Base-by-base conservation (phyloP, 30 jellyfish, hydroid and myxozoan species). In the Nemopilema nomurai region DNA sequence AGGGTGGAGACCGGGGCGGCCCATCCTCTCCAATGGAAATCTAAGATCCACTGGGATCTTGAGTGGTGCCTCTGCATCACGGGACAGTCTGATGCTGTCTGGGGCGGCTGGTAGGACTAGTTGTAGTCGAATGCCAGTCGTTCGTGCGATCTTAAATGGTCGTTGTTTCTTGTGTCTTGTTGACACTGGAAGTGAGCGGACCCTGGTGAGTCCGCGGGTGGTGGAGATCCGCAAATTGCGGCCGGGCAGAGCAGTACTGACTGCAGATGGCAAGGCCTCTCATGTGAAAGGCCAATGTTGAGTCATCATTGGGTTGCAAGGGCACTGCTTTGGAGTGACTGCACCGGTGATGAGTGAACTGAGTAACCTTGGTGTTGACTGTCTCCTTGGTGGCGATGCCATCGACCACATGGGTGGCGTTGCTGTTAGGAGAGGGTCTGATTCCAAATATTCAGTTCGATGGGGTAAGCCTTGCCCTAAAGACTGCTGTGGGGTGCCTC, bases 81-180 rank as follows among this genome's bases (percentile, higher is more conserved):
- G 77, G 77, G 77, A 67, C 77, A 67, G 77, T 67, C 22, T 67
- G 77, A 67, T 67, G 25, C 77, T 67, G 77, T 67, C 77, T 67
- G 77, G 77, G 77, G 77, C 77, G 32, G 77, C 77, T 67, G 77
- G 77, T 16, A 67, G 77, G 77, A 67, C 77, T 67, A 67, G 77
- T 25, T 67, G 77, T 67, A 67, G 77, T 22, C 32, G 77, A 13
- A 26, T 67, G 77, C 77, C 77, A 22, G 77, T 67, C 77, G 32
- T 67, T 26, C 77, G 77, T 67, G 77, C 77, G 32, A 67, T 67
- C 77, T 67, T 67, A 22, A 67, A 67, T 67, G 77, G 27, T 21
- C 27, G 77, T 67, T 26, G 27, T 51, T 67, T 25, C 77, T 67
- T 16, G 77, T 67, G 77, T 67, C 77, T 67, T 67, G 77, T 20